Percentiles rank a stretch among this genome's conserved stretches.
phyloP scores from a whole-genome alignment of 2,113 vertebrate species.

The Syngnathus scovelli region DNA sequence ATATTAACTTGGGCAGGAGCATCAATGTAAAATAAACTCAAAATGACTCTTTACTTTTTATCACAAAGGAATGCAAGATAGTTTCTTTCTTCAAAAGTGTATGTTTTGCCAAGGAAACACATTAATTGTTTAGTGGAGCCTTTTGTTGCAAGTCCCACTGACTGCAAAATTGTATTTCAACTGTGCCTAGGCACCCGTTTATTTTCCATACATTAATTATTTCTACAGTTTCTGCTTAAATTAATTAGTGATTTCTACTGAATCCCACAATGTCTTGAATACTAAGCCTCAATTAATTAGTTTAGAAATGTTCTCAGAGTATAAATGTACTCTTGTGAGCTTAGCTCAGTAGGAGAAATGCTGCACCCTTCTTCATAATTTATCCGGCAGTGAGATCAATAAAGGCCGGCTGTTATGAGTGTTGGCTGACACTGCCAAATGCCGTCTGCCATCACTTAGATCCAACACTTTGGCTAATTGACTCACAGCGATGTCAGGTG shows the following conservation, averaged over 20 bases:
- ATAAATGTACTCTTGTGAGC: constrained; percentile 17
- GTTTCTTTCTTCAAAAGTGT: too few species aligned
- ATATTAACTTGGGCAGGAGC: too few species aligned
- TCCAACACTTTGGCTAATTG: constrained; percentile 62
- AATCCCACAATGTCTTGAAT: background rate
- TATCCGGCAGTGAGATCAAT: constrained; percentile 63
- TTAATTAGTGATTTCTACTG: background rate
- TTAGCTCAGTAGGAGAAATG: constrained; percentile 50
- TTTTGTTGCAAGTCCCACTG: too few species aligned
- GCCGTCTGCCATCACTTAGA: constrained; percentile 61
- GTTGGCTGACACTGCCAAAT: constrained; percentile 52
- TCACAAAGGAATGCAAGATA: too few species aligned
- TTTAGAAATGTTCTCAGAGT: background rate
- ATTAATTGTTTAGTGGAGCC: too few species aligned
- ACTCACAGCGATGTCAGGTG: constrained; percentile 65
- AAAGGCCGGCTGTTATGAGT: constrained; percentile 44
- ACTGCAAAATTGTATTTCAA: too few species aligned
- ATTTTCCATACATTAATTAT: too few species aligned
- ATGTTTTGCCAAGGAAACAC: too few species aligned
- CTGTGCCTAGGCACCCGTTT: too few species aligned
- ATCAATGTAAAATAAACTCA: too few species aligned
- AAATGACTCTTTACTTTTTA: too few species aligned
- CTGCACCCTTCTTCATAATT: constrained; percentile 55
- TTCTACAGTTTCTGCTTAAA: too few species aligned
- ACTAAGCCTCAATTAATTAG: background rate